These are phyloP conservation scores for Aleiodes testaceus DNA, from an alignment of 2,888 invertebrate species.

Conservation along the genomic window DNA sequence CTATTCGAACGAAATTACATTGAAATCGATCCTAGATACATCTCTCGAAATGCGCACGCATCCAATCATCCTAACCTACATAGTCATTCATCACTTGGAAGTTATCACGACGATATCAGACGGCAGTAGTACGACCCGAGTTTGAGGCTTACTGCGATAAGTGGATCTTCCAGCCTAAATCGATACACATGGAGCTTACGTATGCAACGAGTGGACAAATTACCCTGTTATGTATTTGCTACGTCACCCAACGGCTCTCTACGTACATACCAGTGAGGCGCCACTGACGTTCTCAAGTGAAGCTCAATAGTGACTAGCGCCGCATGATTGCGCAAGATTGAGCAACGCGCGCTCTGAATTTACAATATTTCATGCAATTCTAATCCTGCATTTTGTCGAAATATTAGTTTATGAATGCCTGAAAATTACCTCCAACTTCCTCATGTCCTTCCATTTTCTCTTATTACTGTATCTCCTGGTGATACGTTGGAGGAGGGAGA, in stretches of 20 bases:
- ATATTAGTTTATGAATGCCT: not conserved
- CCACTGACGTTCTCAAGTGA: conserved; percentile 19
- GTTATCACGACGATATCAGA: no score
- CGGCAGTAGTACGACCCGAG: not conserved
- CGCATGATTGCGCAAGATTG: conserved; percentile 40
- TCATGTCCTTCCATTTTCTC: not conserved
- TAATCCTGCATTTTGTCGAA: not conserved
- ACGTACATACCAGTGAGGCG: conserved; percentile 22
- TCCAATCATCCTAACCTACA: no score
- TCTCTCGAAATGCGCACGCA: no score
- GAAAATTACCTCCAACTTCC: conserved; percentile 14
- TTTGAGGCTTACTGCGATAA: conserved; percentile 6
- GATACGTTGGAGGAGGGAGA: conserved; percentile 1
- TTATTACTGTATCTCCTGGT: not conserved
- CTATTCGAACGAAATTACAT: no score
- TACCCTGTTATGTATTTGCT: conserved; percentile 17
- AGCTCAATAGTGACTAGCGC: conserved; percentile 34
- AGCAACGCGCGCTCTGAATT: conserved; percentile 13
- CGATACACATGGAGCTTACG: not conserved
- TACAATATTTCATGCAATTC: not conserved
- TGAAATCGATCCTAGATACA: no score
- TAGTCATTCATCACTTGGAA: no score
- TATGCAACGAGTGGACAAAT: conserved; percentile 19
- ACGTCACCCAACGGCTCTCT: conserved; percentile 8
- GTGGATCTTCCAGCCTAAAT: conserved; percentile 1